Conservation (phyloP, 2,888 invertebrate species). For the Synergus japonicus region DNA sequence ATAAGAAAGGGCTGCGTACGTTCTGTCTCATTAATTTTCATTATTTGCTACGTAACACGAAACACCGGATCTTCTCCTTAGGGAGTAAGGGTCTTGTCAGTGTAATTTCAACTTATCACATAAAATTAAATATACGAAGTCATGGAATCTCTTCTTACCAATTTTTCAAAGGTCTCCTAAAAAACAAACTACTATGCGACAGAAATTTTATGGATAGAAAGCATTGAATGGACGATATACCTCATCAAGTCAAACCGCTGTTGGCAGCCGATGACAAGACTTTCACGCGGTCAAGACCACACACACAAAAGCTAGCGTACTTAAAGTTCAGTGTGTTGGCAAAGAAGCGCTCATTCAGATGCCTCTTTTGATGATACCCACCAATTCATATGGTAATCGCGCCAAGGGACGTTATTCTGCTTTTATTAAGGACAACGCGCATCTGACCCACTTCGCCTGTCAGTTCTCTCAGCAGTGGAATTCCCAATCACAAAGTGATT, state of each 20-base stretch:
- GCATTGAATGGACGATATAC: background rate
- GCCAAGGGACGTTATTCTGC: constrained; percentile 60
- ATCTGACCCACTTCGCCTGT: constrained; percentile 68
- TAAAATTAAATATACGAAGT: background rate
- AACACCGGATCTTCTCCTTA: background rate
- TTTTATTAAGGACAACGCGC: constrained; percentile 66
- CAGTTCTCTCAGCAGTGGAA: constrained; percentile 61
- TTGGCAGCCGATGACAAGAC: constrained; percentile 10
- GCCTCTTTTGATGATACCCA: constrained; percentile 58
- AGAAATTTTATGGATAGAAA: background rate
- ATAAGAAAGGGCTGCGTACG: constrained; percentile 51
- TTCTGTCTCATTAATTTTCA: constrained; percentile 65
- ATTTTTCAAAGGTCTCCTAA: background rate
- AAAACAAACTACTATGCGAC: too few species aligned
- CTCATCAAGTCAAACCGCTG: constrained; percentile 2
- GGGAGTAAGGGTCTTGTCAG: background rate
- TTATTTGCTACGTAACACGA: constrained; percentile 49
- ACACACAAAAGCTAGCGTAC: constrained; percentile 19
- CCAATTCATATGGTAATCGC: constrained; percentile 70
- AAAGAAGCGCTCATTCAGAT: constrained; percentile 41
- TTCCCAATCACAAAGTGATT: constrained; percentile 38
- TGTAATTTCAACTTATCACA: background rate
- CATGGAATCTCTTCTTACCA: background rate
- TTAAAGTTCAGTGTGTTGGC: constrained; percentile 31
- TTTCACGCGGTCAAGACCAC: constrained; percentile 12